Conservation (phyloP, 2,888 invertebrate species). For the Drepana falcataria region DNA sequence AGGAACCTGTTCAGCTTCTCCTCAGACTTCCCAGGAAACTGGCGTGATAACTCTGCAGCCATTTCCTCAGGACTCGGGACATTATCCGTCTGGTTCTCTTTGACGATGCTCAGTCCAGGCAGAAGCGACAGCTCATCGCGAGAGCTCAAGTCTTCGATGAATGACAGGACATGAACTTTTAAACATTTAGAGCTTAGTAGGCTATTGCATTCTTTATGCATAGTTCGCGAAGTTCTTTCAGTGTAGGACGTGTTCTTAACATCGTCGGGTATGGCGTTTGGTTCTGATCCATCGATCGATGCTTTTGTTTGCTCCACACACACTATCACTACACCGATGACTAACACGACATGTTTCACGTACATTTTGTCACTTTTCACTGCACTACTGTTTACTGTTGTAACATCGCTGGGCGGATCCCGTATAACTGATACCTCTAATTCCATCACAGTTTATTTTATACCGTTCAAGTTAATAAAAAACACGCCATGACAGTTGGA, state of each 20-base stretch:
- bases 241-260: constrained; percentile 28
- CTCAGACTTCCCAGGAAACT: constrained; percentile 87
- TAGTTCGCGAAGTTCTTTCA: constrained; percentile 37
- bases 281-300: constrained; percentile 48
- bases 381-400: constrained; percentile 28
- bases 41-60: constrained; percentile 83
- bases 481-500: constrained; percentile 34
- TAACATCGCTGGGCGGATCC: constrained; percentile 44
- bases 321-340: constrained; percentile 38
- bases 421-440: constrained; percentile 47
- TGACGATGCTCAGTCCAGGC: constrained; percentile 87
- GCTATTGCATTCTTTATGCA: constrained; percentile 64
- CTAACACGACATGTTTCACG: constrained; percentile 35
- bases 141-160: constrained; percentile 86
- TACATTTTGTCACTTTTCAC: constrained; percentile 48
- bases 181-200: constrained; percentile 83
- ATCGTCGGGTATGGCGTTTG: constrained; percentile 35
- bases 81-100: constrained; percentile 73
- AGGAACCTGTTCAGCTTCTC: constrained; percentile 87
- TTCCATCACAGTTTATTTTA: constrained; percentile 57
- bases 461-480: constrained; percentile 48
- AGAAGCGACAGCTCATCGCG: constrained; percentile 83
- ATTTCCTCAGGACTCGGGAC: constrained; percentile 79
- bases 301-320: constrained; percentile 36
- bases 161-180: constrained; percentile 86